These are phyloP conservation scores for Eucera pruinosa DNA, from an alignment of 2,888 invertebrate genomes.

Conservation along the genomic window DNA sequence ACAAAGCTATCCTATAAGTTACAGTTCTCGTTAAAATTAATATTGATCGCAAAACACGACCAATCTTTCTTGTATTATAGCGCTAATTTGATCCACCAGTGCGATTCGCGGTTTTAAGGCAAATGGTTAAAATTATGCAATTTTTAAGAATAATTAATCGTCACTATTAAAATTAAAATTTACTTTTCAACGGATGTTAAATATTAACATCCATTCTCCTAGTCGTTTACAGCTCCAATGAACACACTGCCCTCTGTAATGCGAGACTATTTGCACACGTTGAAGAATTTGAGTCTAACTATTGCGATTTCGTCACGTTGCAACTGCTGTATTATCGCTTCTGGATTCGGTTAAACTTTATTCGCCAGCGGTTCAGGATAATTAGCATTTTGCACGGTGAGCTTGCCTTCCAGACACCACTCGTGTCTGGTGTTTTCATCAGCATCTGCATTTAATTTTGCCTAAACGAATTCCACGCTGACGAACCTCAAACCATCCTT, in stretches of 20 bases:
- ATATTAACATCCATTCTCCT: background rate
- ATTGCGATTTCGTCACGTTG: conserved; percentile 34
- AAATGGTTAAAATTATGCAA: too few species aligned
- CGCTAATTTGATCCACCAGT: too few species aligned
- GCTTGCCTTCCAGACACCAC: background rate
- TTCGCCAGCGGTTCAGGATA: background rate
- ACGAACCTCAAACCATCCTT: background rate
- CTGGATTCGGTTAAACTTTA: conserved; percentile 17
- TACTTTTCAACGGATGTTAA: background rate
- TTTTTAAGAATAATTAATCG: too few species aligned
- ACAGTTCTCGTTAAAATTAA: too few species aligned
- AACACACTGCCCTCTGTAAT: conserved; percentile 25
- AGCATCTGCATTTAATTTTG: conserved; percentile 7
- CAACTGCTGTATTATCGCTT: conserved; percentile 1
- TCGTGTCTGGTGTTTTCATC: background rate
- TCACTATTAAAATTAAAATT: too few species aligned
- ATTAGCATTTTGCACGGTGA: background rate
- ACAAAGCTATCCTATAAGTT: too few species aligned
- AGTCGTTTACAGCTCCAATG: conserved; percentile 16
- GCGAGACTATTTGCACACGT: conserved; percentile 33
- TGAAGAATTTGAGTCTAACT: conserved; percentile 19
- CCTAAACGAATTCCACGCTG: background rate
- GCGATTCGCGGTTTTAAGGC: too few species aligned
- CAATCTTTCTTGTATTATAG: too few species aligned
- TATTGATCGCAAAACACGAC: too few species aligned